Conservation (phyloP, 2,888 invertebrate species). For the Eledone cirrhosa region DNA sequence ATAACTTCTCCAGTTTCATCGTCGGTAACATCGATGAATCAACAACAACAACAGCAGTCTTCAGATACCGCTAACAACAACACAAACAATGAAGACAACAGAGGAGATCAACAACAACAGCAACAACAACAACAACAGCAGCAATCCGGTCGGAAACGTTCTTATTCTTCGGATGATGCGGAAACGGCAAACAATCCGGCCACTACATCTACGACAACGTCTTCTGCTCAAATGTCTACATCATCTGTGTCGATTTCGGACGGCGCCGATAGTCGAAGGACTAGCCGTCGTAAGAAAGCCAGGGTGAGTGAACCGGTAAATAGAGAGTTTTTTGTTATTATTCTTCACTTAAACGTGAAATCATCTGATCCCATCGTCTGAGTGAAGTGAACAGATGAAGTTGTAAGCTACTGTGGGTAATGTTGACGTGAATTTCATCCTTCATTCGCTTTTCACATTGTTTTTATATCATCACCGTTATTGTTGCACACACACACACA, state of each 20-base stretch:
- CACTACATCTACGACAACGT: background rate
- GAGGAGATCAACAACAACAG: background rate
- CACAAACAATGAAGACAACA: too few species aligned
- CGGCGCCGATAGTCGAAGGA: constrained; percentile 34
- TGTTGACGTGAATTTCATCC: too few species aligned
- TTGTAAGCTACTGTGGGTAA: too few species aligned
- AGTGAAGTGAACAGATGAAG: too few species aligned
- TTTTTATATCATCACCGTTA: too few species aligned
- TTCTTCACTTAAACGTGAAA: background rate
- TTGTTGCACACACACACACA: too few species aligned
- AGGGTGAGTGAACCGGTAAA: constrained; percentile 30
- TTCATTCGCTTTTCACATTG: too few species aligned
- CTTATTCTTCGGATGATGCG: background rate
- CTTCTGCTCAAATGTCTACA: constrained; percentile 4
- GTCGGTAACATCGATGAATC: background rate
- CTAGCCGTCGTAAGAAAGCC: constrained; percentile 38
- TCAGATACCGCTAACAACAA: background rate
- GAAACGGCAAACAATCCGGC: background rate
- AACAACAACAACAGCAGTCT: background rate
- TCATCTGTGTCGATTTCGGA: constrained; percentile 30
- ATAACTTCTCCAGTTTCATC: constrained; percentile 3
- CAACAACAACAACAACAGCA: background rate
- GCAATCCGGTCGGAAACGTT: background rate
- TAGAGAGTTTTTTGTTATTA: constrained; percentile 15
- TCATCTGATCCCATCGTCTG: too few species aligned